Base-by-base conservation (phyloP, 2,113 vertebrate genomes). In the Cottus gobio region DNA sequence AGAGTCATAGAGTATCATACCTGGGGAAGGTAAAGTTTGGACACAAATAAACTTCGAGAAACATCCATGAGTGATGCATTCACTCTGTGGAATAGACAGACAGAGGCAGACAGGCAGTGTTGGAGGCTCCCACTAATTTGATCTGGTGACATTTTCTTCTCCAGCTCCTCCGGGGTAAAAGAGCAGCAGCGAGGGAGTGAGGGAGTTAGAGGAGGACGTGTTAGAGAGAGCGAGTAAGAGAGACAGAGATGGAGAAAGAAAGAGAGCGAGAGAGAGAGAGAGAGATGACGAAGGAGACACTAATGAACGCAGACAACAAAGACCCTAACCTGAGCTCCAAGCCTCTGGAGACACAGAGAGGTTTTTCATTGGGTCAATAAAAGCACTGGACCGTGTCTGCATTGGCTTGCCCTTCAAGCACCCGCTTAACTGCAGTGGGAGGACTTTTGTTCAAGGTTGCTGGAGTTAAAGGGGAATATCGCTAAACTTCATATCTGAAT, bases 291-390 rank as follows among this genome's bases (percentile, higher is more conserved):
- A 85, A 89, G 87, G 84, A 92, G 92, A 94, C 92, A 90, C 91
- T 93, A 94, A 94, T 93, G 92, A 93, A 91, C 88, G 79, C 87
- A 84, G 92, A 92, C 91, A 93, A 91, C 91, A 93, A 91, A 92
- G 90, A 90, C 85, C 88, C 89, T 88, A 91, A 94, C 92, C 92
- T 92, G 88, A 87, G 86, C 86, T 83, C 65, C 73, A 4, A 77
- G 80, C 82, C 90, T 84, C 89, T 63, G 77, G 87, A 87, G 92
- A 92, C 78, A 37, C 48, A 0, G 48, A 80, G 75, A 80, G 91
- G 85, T 87, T 90, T 92, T 87, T 91, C 89, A 86, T 69, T 79
- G 87, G 90, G 91, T 94, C 92, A 93, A 93, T 93, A 93, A 93
- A 92, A 84, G 87, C 91, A 88, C 67, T 90, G 89, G 92, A 94